A percentile compares a stretch with the other conserved stretches of the same genome.
Evolutionary conservation across 2,888 invertebrate species (phyloP).

Genomic region (Eupithecia pulchellata): DNA sequence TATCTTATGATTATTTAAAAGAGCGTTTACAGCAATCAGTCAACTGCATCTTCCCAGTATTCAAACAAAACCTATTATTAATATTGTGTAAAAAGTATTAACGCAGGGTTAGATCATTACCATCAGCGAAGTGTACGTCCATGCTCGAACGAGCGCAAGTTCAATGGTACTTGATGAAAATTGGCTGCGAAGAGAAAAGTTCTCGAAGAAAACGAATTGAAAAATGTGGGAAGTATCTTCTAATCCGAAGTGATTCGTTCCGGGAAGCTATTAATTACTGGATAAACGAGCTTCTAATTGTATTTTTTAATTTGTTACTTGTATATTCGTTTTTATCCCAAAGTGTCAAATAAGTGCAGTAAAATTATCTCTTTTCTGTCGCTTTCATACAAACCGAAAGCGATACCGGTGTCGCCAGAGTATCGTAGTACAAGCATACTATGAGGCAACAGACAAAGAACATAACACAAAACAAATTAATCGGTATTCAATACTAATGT

Average conservation of each 20-base stretch:
- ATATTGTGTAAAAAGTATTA: constrained; percentile 29
- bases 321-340: too few relatives aligned
- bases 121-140: constrained; percentile 29
- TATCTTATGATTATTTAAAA: constrained; percentile 17
- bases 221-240: constrained; percentile 24
- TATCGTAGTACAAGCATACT: too few relatives aligned
- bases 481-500: too few relatives aligned
- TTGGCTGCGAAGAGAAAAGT: constrained; percentile 15
- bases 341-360: too few relatives aligned
- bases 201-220: constrained; percentile 11
- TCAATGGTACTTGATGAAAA: constrained; percentile 31
- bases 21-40: constrained; percentile 41
- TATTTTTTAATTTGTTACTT: neutral
- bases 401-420: too few relatives aligned
- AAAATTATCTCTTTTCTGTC: too few relatives aligned
- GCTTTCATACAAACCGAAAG: too few relatives aligned
- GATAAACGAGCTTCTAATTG: neutral
- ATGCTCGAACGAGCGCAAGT: constrained; percentile 29
- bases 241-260: constrained; percentile 11
- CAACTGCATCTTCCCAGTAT: constrained; percentile 46
- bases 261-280: constrained; percentile 4
- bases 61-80: constrained; percentile 41
- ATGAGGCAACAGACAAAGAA: too few relatives aligned
- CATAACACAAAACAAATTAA: too few relatives aligned
- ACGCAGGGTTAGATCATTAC: constrained; percentile 32